A percentile compares a stretch with the other conserved stretches of the same genome.
Evolutionary conservation across 2,888 invertebrate species (phyloP).

Genomic region (Saturnia japonica): DNA sequence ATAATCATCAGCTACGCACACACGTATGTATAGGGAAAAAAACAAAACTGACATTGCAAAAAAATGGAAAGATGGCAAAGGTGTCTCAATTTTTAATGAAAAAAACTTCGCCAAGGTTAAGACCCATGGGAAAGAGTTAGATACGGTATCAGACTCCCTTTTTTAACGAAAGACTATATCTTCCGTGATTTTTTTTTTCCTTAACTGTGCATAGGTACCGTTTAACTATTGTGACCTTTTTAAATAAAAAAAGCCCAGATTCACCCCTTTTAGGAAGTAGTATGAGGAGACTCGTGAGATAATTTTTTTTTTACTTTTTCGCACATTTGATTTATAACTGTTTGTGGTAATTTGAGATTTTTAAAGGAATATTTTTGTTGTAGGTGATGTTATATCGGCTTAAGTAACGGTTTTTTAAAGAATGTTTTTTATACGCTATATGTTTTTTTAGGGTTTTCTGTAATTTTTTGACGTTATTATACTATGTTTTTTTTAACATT

Average conservation of each 20-base stretch:
- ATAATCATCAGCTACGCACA: slow-evolving; percentile 35
- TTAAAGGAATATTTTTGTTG: slow-evolving; percentile 65
- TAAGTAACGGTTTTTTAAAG: slow-evolving; percentile 61
- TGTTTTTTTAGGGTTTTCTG: slow-evolving; percentile 17
- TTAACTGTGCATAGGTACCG: slow-evolving; percentile 73
- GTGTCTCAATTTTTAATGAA: slow-evolving; percentile 77
- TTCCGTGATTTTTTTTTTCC: slow-evolving; percentile 65
- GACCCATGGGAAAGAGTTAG: slow-evolving; percentile 82
- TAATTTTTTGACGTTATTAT: slow-evolving; percentile 13
- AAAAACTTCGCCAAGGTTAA: slow-evolving; percentile 77
- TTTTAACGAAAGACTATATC: slow-evolving; percentile 61
- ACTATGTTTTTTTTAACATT: no score
- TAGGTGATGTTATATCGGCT: slow-evolving; percentile 55
- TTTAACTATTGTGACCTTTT: slow-evolving; percentile 53
- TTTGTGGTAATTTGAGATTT: slow-evolving; percentile 80
- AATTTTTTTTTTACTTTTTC: slow-evolving; percentile 60
- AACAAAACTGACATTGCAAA: slow-evolving; percentile 59
- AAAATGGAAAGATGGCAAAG: slow-evolving; percentile 79
- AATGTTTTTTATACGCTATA: slow-evolving; percentile 27
- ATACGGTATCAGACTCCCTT: slow-evolving; percentile 58
- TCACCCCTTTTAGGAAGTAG: slow-evolving; percentile 77
- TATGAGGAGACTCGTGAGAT: slow-evolving; percentile 73
- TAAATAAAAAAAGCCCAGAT: slow-evolving; percentile 46
- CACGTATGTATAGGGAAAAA: slow-evolving; percentile 15
- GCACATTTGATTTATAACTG: slow-evolving; percentile 76